Base-by-base conservation (phyloP, 2,113 vertebrate species). In the Raja brachyura region DNA sequence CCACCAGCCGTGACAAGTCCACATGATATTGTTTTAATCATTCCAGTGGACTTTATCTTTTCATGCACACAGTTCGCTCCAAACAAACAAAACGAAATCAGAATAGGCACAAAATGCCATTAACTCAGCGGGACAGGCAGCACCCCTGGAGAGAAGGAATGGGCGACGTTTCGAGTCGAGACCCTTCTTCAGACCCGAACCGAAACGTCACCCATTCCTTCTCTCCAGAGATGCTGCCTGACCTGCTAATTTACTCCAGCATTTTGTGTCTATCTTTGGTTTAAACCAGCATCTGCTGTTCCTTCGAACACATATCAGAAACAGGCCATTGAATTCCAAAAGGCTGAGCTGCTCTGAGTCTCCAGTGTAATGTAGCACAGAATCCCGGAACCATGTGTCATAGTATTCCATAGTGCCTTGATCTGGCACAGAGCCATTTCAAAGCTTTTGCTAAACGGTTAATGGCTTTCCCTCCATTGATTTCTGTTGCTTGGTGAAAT, bases 401-500 rank as follows among this genome's bases (percentile, higher is more conserved):
- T 63, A 61, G 11, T 59, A 31, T 61, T 83, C 54, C 48, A 16
- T 4, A 31, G 31, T 63, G 31, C 28, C n/a, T 66, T 66, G 59
- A 63, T 31, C 16, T 13, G 61, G 56, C 59, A 66, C n/a, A 88
- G 31, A 63, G n/a, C 83, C 6, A 31, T 63, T 7, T 59, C 83
- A 63, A 11, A 86, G 11, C 25, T n/a, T 61, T 11, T 16, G 28
- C 28, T 63, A 88, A 77, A 63, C 61, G 22, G 25, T 28, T 83
- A 61, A 85, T 31, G 63, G n/a, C 13, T 18, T 63, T 18, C 28
- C 16, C 13, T 66, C 16, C 18, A 31, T 14, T 88, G 54, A 88
- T 88, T 31, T 61, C 4, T 88, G 83, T 88, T 83, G 79, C 78
- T 59, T 66, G 61, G 63, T 63, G 83, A 63, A 88, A n/a, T 31